Evolutionary conservation across 2,888 invertebrate genomes (phyloP), one percentile per base, ranked within the genome.

Genomic region (Hecatera dysodea): DNA sequence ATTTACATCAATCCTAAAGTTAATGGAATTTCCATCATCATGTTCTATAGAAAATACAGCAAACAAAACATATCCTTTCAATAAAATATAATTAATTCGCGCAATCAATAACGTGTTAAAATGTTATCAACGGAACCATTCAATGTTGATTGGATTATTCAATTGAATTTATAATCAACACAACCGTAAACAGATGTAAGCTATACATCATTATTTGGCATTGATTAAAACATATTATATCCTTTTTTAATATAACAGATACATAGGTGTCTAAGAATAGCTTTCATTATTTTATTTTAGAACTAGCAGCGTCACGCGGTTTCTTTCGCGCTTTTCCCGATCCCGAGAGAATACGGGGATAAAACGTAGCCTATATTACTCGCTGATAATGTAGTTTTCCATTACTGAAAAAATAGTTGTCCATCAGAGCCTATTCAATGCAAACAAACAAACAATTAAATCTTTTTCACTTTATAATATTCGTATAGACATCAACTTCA

Each of bases 121-220:
- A 72, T 36, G 2, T 12, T 44, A 57, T 44, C 44, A 44, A 27
- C 33, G 33, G 36, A 53, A 52, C 2, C 44, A 2, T 17, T 59
- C 39, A 46, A 33, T 33, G n/a, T n/a, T 53, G 52, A 53, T 55
- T 59, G 57, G 29, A 46, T 59, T 46, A 27, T 67, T 52, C 24
- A 39, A 53, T 63, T 67, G 39, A 8, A 42, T 74, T 74, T 52
- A 48, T 61, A 53, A 53, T n/a, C n/a, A 53, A 33, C 39, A 59
- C n/a, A 36, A 22, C 2, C 15, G 22, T 22, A 12, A 12, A 12
- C 22, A 50, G 9, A 12, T 62, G 8, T 22, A 33, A 24, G 17
- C 27, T 15, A 24, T n/a, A 3, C 24, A 42, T 29, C 1, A n/a
- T 46, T 19, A 52, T 44, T 46, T 44, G 19, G 17, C 0, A 22